Evolutionary conservation across 2,113 vertebrate species (phyloP).

Genomic region (Ptilorrhoa leucosticta): DNA sequence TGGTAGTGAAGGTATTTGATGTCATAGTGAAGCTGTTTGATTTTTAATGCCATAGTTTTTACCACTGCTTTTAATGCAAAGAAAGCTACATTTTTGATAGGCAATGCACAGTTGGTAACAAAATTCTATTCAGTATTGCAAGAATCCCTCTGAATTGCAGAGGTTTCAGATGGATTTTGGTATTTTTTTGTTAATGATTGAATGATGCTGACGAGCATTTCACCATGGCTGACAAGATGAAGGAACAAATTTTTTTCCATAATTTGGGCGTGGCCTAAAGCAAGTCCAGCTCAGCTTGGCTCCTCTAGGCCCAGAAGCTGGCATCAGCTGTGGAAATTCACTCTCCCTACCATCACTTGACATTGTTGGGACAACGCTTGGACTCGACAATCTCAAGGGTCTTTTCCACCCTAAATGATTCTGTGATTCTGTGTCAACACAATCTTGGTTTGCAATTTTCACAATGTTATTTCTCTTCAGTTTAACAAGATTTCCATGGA

Average conservation of each 20-base stretch:
- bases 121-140: not conserved
- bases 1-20: not conserved
- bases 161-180: not conserved
- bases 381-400: not conserved
- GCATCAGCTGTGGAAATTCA: not conserved
- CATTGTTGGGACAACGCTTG: not conserved
- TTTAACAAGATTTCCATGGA: not conserved
- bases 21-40: not conserved
- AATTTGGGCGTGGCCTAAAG: not conserved
- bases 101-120: not conserved
- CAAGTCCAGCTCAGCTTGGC: not conserved
- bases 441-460: not conserved
- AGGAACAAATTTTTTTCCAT: not conserved
- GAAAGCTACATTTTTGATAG: not conserved
- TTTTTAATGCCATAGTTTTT: not conserved
- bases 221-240: not conserved
- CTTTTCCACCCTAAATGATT: not conserved
- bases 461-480: not conserved
- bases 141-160: not conserved
- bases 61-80: not conserved
- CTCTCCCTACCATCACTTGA: not conserved
- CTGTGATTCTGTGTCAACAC: rapidly evolving
- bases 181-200: not conserved
- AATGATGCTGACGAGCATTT: not conserved
- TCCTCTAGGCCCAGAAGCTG: not conserved